Evolutionary conservation across 2,797 vertebrate genomes (phyloP).

Genomic region (Halcyon leucocephala): DNA sequence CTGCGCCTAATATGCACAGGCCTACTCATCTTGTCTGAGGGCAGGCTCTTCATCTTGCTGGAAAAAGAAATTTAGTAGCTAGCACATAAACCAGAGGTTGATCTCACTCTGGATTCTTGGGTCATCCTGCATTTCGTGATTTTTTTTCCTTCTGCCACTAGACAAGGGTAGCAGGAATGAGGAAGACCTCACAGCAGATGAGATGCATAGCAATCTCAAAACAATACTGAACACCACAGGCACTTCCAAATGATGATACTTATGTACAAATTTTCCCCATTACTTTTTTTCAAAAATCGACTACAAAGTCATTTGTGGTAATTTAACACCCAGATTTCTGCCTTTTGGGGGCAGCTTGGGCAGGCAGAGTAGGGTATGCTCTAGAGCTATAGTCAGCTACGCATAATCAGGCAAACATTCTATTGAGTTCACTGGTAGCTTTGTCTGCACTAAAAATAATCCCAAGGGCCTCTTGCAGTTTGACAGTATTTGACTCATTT

Average conservation of each 20-base stretch:
- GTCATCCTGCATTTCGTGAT: neutral
- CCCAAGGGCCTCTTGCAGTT: neutral
- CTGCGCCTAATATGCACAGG: accelerated
- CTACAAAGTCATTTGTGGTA: neutral
- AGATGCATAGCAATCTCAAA: neutral
- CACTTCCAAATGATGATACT: neutral
- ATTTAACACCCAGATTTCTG: neutral
- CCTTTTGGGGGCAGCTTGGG: neutral
- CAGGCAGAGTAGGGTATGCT: neutral
- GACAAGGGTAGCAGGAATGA: neutral
- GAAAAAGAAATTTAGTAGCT: neutral
- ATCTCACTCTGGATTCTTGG: neutral
- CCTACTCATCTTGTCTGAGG: neutral
- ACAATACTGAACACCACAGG: neutral
- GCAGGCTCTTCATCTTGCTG: neutral
- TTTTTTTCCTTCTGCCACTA: neutral
- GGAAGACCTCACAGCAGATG: neutral
- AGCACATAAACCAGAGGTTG: neutral
- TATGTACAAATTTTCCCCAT: accelerated
- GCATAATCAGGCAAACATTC: neutral
- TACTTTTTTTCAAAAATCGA: neutral
- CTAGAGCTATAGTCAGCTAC: neutral
- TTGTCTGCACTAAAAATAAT: neutral
- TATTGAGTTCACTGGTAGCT: neutral
- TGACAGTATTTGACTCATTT: neutral